phyloP scores from a whole-genome alignment of 2,888 invertebrate genomes.

The Melitaea athalia region DNA sequence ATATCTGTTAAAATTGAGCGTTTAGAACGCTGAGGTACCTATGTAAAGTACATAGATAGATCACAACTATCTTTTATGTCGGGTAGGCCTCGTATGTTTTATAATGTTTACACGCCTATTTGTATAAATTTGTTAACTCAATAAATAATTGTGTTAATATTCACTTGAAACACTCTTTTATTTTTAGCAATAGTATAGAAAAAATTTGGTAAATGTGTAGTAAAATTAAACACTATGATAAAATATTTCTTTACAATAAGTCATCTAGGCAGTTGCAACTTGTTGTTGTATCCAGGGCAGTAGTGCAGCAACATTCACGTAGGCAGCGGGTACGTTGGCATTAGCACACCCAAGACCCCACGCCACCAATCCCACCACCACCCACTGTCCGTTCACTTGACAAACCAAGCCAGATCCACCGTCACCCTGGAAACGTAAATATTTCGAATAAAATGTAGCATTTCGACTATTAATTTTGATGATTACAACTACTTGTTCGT shows the following conservation, averaged over 20 bases:
- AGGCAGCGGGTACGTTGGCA: conserved; percentile 88
- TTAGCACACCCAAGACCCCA: conserved; percentile 89
- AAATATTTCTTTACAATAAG: not conserved
- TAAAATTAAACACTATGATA: not conserved
- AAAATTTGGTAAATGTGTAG: conserved; percentile 6
- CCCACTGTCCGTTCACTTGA: conserved; percentile 79
- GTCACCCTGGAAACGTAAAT: conserved; percentile 82
- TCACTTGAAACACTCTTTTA: conserved; percentile 42
- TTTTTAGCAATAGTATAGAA: conserved; percentile 11
- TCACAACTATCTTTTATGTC: conserved; percentile 65
- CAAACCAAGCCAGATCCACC: conserved; percentile 89
- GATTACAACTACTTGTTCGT: too few species aligned
- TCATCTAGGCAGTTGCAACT: conserved; percentile 57
- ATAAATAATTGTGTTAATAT: conserved; percentile 79
- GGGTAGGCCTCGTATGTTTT: conserved; percentile 71
- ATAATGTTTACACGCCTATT: conserved; percentile 78
- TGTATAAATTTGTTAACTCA: conserved; percentile 77
- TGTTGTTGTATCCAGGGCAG: conserved; percentile 85
- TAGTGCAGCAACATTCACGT: conserved; percentile 87
- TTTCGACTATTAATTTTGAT: too few species aligned
- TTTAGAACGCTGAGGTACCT: conserved; percentile 74
- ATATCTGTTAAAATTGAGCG: conserved; percentile 71
- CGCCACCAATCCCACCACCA: conserved; percentile 85
- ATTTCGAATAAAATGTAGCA: too few species aligned
- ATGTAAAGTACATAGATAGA: conserved; percentile 49